Evolutionary conservation across 2,888 invertebrate species (phyloP), one percentile per base, ranked within the genome.

Genomic region (Epicampocera succincta): DNA sequence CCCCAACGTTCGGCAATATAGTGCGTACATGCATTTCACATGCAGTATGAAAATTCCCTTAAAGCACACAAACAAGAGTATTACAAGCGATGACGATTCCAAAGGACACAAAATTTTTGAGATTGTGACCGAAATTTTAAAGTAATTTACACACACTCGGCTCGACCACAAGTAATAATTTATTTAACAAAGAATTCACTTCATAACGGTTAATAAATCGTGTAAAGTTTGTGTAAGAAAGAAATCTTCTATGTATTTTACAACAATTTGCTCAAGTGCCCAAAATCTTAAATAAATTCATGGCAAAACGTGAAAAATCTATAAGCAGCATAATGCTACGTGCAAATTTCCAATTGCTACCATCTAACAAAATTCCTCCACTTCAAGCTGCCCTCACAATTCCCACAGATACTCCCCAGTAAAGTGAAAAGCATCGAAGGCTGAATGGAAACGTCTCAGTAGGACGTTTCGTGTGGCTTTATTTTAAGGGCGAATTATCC

Each of bases 401-500:
- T 76, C 58, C 40, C 33, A 61, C 56, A 74, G 66, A 56, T 19
- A 74, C 65, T 58, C 48, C 74, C 56, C 65, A 25, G 13, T 48
- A 9, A 6, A 6, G 8, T 33, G 8, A 33, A 33, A 33, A 33
- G 9, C 6, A 33, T 9, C 1, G 33, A 33, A 33, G 9, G 9
- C 3, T 1, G 8, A 33, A 33, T 1, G 3, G 29, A 17, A 3
- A 77, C 85, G 85, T 84, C 89, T 86, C 90, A 86, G 85, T 88
- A 86, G 89, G 88, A 89, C 86, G 87, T 89, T 90, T 71, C 63
- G 71, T 69, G 74, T 60, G 38, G 9, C 33, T 15, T 66, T 82
- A 69, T 71, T 82, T 82, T 89, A 88, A 89, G 90, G 89, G 89
- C 89, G 89, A 90, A 89, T 89, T 89, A 89, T 89, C 89, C 90